Conservation (phyloP, 2,888 invertebrate species). For the Sepioteuthis lessoniana region DNA sequence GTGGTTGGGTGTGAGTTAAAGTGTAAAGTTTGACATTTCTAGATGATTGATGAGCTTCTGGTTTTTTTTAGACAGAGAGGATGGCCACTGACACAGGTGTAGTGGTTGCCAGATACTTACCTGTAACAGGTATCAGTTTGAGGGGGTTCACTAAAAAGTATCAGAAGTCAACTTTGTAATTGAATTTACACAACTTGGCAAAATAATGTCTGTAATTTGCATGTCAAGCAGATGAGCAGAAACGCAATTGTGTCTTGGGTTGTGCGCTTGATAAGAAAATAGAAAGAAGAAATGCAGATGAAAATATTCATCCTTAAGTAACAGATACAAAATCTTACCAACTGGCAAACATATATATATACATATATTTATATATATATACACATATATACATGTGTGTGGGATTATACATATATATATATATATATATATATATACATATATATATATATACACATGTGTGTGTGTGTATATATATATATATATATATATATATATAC, state of each 20-base stretch:
- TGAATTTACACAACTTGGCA: background rate
- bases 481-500: too few species aligned
- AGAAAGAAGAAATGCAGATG: background rate
- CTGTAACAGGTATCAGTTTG: conserved; percentile 43
- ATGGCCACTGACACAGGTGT: background rate
- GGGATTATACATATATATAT: too few species aligned
- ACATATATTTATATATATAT: too few species aligned
- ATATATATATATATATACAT: too few species aligned
- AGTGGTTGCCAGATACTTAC: conserved; percentile 20
- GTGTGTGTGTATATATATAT: too few species aligned
- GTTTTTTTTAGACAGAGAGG: conserved; percentile 34
- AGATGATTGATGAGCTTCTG: conserved; percentile 37
- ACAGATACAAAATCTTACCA: background rate
- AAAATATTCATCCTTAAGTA: background rate
- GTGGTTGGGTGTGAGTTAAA: background rate
- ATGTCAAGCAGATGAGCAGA: background rate
- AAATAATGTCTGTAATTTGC: background rate
- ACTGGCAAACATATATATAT: too few species aligned
- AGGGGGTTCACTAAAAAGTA: conserved; percentile 45
- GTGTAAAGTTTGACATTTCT: conserved; percentile 36
- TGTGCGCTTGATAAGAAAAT: background rate
- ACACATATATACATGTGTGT: too few species aligned
- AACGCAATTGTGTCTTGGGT: background rate
- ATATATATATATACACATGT: too few species aligned
- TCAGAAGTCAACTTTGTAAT: conserved; percentile 16